These are phyloP conservation scores for Gadus chalcogrammus DNA, from an alignment of 2,113 vertebrate species.

Conservation along the genomic window DNA sequence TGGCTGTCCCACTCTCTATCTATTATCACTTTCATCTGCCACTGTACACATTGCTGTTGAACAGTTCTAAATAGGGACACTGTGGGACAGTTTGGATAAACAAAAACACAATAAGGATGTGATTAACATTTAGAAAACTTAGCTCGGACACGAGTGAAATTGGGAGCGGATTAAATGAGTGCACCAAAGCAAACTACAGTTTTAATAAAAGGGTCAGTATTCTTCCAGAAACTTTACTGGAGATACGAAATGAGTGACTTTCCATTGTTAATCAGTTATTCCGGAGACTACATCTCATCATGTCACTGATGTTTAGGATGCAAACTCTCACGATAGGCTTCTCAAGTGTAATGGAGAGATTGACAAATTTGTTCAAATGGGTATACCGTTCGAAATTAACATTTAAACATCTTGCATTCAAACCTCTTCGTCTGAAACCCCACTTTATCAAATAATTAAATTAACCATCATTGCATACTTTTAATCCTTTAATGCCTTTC, in stretches of 20 bases:
- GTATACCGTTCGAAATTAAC: conserved; percentile 19
- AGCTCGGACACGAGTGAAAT: conserved; percentile 42
- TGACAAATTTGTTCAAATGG: neutral
- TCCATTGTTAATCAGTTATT: conserved; percentile 19
- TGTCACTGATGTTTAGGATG: neutral
- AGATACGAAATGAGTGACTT: conserved; percentile 6
- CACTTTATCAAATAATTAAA: conserved; percentile 20
- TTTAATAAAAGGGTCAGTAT: conserved; percentile 39
- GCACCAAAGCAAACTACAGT: conserved; percentile 8
- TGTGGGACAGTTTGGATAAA: conserved; percentile 22
- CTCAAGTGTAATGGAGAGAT: conserved; percentile 2
- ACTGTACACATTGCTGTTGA: conserved; percentile 22
- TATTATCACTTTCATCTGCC: conserved; percentile 38
- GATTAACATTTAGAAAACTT: conserved; percentile 25
- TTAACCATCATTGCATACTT: conserved; percentile 22
- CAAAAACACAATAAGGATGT: conserved; percentile 16
- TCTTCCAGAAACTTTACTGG: conserved; percentile 42
- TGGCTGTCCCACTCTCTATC: conserved; percentile 29
- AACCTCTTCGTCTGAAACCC: conserved; percentile 7
- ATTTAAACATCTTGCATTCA: conserved; percentile 4
- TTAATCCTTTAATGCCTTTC: conserved; percentile 3
- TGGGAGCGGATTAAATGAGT: conserved; percentile 47
- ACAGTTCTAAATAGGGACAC: neutral
- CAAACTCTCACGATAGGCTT: neutral
- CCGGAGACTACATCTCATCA: neutral